A percentile compares a stretch with the other conserved stretches of the same genome.
Evolutionary conservation across 2,797 vertebrate species (phyloP).

Genomic region (Falco cherrug): DNA sequence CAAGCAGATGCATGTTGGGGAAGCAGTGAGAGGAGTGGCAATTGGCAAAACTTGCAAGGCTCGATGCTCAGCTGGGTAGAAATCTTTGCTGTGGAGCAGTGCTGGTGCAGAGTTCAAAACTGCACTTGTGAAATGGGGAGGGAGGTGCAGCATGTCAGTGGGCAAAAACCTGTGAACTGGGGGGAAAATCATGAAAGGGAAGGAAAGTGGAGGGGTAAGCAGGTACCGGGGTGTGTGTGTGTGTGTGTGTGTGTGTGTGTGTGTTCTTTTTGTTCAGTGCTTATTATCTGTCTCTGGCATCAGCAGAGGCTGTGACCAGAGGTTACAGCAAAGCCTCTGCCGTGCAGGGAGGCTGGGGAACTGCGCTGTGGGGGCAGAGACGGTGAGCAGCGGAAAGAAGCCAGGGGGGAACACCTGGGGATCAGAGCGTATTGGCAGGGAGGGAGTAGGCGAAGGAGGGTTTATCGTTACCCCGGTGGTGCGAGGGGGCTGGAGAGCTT

Average conservation of each 20-base stretch:
- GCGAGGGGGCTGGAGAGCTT: neutral
- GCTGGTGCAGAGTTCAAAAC: neutral
- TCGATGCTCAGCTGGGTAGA: neutral
- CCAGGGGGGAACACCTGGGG: neutral
- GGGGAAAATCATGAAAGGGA: neutral
- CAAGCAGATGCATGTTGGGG: conserved; percentile 13
- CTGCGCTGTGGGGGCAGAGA: neutral
- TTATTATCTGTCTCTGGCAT: neutral
- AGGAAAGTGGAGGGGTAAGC: neutral
- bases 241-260: too few relatives aligned
- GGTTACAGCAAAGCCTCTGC: neutral
- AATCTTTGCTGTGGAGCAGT: neutral
- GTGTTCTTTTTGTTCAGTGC: neutral
- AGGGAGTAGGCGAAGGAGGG: neutral
- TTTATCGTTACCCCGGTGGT: neutral
- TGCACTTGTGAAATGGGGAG: neutral
- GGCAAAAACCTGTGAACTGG: neutral
- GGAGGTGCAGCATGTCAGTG: accelerated
- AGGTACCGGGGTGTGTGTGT: neutral
- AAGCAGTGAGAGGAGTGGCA: neutral
- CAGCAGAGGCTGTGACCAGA: neutral
- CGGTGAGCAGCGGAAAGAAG: neutral
- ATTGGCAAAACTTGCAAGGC: conserved; percentile 14
- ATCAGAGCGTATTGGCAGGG: neutral
- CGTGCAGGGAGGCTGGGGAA: neutral